phyloP scores from a whole-genome alignment of 2,113 vertebrate species.

The Phasianus colchicus region DNA sequence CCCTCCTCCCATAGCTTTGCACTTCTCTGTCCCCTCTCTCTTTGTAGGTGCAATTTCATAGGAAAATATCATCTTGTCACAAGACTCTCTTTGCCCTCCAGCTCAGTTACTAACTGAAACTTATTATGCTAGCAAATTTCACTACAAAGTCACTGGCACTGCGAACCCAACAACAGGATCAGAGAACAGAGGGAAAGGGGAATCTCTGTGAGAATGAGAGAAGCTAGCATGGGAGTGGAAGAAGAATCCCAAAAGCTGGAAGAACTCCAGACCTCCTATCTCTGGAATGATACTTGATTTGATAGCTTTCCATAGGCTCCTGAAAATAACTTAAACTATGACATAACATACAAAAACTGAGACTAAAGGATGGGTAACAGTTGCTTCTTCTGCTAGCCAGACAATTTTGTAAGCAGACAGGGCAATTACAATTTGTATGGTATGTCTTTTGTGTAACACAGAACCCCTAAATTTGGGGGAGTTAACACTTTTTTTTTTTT shows the following conservation, averaged over 20 bases:
- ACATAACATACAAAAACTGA: neutral
- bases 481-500: accelerated
- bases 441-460: neutral
- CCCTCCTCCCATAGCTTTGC: neutral
- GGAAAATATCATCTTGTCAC: constrained; percentile 52
- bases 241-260: constrained; percentile 7
- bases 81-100: constrained; percentile 54
- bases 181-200: neutral
- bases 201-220: constrained; percentile 4
- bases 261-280: constrained; percentile 1
- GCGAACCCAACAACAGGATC: constrained; percentile 16
- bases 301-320: neutral
- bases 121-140: constrained; percentile 62
- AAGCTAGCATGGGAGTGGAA: constrained; percentile 13
- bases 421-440: accelerated
- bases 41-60: constrained; percentile 57
- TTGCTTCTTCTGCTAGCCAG: neutral
- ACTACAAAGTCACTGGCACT: constrained; percentile 50
- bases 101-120: constrained; percentile 12
- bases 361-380: neutral
- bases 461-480: neutral
- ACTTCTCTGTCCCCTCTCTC: neutral
- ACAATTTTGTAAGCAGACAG: neutral
- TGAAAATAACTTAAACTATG: neutral
- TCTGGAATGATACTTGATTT: neutral